Evolutionary conservation across 2,113 vertebrate genomes (phyloP).

Genomic region (Mustela nigripes): DNA sequence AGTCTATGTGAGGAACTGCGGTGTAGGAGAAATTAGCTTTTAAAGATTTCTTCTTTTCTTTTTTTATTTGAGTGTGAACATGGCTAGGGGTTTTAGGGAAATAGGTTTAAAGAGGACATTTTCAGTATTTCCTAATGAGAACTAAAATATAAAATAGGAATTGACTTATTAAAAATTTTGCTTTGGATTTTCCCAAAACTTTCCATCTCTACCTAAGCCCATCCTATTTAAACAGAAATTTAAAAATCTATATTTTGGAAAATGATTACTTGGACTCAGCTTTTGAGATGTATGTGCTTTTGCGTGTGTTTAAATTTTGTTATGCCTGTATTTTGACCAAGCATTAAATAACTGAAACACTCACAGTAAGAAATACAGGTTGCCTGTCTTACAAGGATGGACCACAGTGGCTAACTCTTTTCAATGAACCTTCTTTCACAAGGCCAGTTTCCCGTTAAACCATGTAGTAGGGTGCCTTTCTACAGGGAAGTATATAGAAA

Average conservation of each 20-base stretch:
- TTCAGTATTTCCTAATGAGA: constrained; percentile 14
- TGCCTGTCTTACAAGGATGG: not conserved
- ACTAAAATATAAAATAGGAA: constrained; percentile 23
- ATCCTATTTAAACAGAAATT: constrained; percentile 42
- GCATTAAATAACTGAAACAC: not conserved
- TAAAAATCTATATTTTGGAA: not conserved
- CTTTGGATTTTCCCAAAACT: constrained; percentile 24
- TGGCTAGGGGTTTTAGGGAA: not conserved
- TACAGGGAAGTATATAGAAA: not conserved
- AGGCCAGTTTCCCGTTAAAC: not conserved
- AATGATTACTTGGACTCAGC: not conserved
- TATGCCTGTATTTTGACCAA: not conserved
- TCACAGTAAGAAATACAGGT: not conserved
- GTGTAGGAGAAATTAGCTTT: not conserved
- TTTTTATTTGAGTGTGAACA: not conserved
- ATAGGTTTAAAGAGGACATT: not conserved
- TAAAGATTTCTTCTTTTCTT: not conserved
- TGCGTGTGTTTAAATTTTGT: not conserved
- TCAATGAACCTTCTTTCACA: not conserved
- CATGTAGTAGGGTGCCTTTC: not conserved
- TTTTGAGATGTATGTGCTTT: not conserved
- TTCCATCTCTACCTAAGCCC: not conserved
- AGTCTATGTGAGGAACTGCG: not conserved
- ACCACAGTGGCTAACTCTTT: not conserved
- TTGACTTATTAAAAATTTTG: not conserved